Conservation (phyloP, 2,113 vertebrate species). For the Sarotherodon lohbergeri region DNA sequence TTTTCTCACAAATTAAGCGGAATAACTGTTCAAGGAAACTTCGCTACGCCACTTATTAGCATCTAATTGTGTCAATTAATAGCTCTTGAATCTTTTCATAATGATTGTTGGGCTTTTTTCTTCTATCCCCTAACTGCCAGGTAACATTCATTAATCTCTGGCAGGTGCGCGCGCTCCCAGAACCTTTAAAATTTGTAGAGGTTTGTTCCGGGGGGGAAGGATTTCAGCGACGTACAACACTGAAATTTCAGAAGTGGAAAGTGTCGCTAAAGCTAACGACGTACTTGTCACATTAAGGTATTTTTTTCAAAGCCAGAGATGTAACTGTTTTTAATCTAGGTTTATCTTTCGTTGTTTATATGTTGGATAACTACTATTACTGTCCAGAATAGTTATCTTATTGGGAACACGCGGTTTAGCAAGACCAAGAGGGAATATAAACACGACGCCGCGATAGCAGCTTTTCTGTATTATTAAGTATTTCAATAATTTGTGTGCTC, state of each 20-base stretch:
- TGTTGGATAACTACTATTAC: background rate
- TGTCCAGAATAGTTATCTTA: background rate
- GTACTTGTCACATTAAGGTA: background rate
- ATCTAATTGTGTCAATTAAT: background rate
- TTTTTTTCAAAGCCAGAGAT: background rate
- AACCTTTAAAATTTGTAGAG: background rate
- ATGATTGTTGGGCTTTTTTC: background rate
- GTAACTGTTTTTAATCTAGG: background rate
- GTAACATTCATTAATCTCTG: background rate
- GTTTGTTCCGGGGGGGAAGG: background rate
- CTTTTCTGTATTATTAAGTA: background rate
- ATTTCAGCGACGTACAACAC: slow-evolving; percentile 1
- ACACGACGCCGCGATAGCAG: background rate
- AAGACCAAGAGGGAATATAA: background rate
- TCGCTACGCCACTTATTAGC: background rate
- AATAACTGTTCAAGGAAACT: background rate
- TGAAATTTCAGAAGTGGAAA: background rate
- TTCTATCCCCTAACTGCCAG: background rate
- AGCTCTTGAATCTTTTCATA: background rate
- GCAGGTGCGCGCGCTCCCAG: slow-evolving; percentile 36
- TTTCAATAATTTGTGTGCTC: background rate
- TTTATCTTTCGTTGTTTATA: background rate
- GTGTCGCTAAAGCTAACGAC: background rate
- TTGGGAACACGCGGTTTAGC: background rate
- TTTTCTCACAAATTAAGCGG: background rate